Evolutionary conservation across 2,888 invertebrate species (phyloP).

Genomic region (Sminthurinus aureus): DNA sequence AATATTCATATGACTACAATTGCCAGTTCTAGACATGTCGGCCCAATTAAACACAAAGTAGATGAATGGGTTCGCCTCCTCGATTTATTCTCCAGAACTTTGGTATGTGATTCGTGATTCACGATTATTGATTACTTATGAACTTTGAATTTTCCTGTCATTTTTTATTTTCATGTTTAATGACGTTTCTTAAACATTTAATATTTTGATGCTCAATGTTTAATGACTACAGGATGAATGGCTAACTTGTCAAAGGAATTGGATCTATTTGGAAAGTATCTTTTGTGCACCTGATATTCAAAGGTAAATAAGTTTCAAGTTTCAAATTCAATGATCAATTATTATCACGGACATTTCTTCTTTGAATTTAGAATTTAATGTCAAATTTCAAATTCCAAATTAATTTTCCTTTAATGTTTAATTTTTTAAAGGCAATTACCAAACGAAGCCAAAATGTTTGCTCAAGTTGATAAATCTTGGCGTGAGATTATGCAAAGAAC

Average conservation of each 20-base stretch:
- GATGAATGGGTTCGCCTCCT: conserved; percentile 82
- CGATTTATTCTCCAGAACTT: conserved; percentile 80
- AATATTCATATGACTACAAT: conserved; percentile 87
- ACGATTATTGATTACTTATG: too few species aligned
- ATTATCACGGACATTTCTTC: too few species aligned
- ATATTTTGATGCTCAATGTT: too few species aligned
- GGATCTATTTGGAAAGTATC: conserved; percentile 94
- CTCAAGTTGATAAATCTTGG: conserved; percentile 86
- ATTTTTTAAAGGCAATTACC: conserved; percentile 93
- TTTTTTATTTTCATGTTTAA: conserved; percentile 12
- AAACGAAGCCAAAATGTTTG: conserved; percentile 86
- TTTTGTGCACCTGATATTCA: conserved; percentile 95
- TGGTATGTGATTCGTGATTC: conserved; percentile 74
- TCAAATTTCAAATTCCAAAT: too few species aligned
- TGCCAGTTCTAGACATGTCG: conserved; percentile 83
- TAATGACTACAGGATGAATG: conserved; percentile 94
- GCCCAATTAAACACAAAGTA: conserved; percentile 81
- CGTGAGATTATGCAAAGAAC: conserved; percentile 86
- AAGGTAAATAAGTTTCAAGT: too few species aligned
- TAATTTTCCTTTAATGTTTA: too few species aligned
- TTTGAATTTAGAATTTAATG: too few species aligned
- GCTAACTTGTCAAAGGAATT: conserved; percentile 87
- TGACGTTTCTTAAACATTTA: neutral
- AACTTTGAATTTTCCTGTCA: neutral
- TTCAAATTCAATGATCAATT: too few species aligned